These are phyloP conservation scores for Elegia similella DNA, from an alignment of 2,888 invertebrate species.

Conservation along the genomic window DNA sequence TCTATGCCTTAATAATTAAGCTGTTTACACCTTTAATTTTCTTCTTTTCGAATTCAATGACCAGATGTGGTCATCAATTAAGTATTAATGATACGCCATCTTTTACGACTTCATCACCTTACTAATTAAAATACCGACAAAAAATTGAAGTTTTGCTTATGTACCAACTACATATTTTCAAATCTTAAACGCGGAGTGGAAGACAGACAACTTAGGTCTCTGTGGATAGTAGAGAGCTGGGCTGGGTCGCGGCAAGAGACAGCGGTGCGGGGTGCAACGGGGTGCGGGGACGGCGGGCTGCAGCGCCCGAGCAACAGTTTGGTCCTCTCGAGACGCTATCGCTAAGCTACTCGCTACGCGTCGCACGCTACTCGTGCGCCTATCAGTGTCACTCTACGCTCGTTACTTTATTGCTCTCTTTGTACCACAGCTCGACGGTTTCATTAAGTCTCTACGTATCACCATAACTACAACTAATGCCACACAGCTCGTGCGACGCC, in stretches of 20 bases:
- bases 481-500: conserved; percentile 51
- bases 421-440: conserved; percentile 79
- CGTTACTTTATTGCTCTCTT: conserved; percentile 74
- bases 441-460: conserved; percentile 79
- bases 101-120: too few relatives aligned
- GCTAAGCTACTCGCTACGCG: conserved; percentile 47
- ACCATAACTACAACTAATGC: conserved; percentile 65
- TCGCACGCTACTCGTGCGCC: conserved; percentile 62
- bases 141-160: too few relatives aligned
- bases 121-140: too few relatives aligned
- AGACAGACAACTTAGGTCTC: neutral
- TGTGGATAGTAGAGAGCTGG: neutral
- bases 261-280: conserved; percentile 3
- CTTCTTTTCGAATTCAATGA: too few relatives aligned
- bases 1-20: too few relatives aligned
- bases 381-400: conserved; percentile 54
- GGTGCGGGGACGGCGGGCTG: conserved; percentile 28
- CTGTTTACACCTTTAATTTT: too few relatives aligned
- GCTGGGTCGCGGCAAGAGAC: neutral
- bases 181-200: conserved; percentile 5
- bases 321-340: conserved; percentile 52
- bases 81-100: too few relatives aligned
- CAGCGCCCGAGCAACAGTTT: conserved; percentile 51
- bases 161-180: neutral
- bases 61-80: too few relatives aligned